A percentile compares a stretch with the other conserved stretches of the same genome.
Evolutionary conservation across 2,888 invertebrate genomes (phyloP).

Genomic region (Theodoxus fluviatilis): DNA sequence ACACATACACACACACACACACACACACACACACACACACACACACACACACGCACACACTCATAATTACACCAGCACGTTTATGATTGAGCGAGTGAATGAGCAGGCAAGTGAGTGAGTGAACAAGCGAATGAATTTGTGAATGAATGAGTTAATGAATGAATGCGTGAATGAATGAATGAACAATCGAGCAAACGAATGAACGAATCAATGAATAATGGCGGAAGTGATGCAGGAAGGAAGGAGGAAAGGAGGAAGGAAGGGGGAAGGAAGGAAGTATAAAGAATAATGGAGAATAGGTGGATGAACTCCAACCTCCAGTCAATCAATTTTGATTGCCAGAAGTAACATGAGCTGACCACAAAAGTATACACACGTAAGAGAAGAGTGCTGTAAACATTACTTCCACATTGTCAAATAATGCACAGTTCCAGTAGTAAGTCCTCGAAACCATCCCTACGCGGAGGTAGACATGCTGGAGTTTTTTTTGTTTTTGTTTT

Average conservation of each 20-base stretch:
- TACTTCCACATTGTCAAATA: too few species aligned
- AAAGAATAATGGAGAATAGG: background rate
- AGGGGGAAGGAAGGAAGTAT: background rate
- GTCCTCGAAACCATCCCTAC: too few species aligned
- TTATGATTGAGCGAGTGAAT: slow-evolving; percentile 5
- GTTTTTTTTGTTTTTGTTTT: too few species aligned
- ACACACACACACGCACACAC: slow-evolving; percentile 19
- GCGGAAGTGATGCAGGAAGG: background rate
- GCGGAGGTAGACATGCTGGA: too few species aligned
- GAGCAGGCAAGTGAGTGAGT: background rate
- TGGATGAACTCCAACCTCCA: too few species aligned
- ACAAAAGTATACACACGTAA: too few species aligned
- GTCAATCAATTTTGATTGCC: too few species aligned
- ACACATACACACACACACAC: background rate
- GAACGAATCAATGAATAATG: background rate
- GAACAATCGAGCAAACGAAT: background rate
- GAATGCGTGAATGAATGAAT: background rate
- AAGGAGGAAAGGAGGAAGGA: background rate
- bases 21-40: slow-evolving; percentile 15
- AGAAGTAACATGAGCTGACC: too few species aligned
- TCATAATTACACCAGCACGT: too few species aligned
- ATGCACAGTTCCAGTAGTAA: too few species aligned
- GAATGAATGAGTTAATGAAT: background rate
- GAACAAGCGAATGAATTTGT: background rate
- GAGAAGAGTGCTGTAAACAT: too few species aligned